A percentile compares a stretch with the other conserved stretches of the same genome.
These are phyloP conservation scores for Acleris cristana DNA, from an alignment of 2,888 invertebrate species.

Conservation along the genomic window DNA sequence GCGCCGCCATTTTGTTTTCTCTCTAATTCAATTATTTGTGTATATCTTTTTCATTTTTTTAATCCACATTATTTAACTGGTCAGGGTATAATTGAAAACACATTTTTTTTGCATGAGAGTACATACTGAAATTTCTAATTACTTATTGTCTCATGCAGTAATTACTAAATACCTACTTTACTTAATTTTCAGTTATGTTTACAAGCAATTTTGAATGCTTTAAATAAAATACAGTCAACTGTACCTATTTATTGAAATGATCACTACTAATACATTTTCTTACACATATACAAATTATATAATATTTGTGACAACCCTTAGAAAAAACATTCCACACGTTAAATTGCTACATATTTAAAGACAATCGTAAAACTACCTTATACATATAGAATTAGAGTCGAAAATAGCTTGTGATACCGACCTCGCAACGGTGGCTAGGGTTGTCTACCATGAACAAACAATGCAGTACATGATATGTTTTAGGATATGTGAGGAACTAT, in stretches of 20 bases:
- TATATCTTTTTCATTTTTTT: too few species aligned
- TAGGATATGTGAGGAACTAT: constrained; percentile 33
- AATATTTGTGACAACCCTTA: constrained; percentile 7
- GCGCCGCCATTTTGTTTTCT: neutral
- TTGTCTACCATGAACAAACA: constrained; percentile 18
- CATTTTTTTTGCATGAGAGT: constrained; percentile 29
- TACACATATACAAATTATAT: neutral
- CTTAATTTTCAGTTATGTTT: too few species aligned
- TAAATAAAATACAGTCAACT: too few species aligned
- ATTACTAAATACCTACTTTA: constrained; percentile 2
- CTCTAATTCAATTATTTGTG: neutral
- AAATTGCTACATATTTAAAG: constrained; percentile 4
- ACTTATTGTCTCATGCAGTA: constrained; percentile 37
- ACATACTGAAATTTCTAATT: constrained; percentile 9
- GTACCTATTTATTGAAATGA: too few species aligned
- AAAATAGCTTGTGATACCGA: constrained; percentile 30
- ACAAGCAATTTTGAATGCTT: too few species aligned
- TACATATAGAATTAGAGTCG: neutral
- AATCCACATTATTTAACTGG: neutral
- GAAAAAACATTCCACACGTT: neutral
- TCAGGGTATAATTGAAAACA: neutral
- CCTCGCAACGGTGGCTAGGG: constrained; percentile 10
- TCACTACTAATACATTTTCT: too few species aligned
- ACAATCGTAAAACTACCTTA: constrained; percentile 15
- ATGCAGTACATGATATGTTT: constrained; percentile 31